These are phyloP conservation scores for Setophaga kirtlandii DNA, from an alignment of 2,113 vertebrate species.

Conservation along the genomic window DNA sequence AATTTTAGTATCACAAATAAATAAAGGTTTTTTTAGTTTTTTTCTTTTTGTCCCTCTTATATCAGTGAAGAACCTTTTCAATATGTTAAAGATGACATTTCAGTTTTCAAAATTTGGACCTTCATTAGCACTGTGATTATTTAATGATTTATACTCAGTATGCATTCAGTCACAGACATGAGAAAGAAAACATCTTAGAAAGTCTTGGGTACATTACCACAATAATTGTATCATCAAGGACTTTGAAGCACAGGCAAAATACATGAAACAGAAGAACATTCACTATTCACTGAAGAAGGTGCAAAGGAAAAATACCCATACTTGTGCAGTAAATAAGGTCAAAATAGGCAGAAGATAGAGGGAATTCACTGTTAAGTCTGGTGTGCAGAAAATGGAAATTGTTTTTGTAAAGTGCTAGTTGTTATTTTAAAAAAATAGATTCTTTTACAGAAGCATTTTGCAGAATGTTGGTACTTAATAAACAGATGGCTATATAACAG, in stretches of 20 bases:
- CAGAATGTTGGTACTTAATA: slow-evolving; percentile 27
- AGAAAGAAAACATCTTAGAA: slow-evolving; percentile 3
- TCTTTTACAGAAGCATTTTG: not conserved
- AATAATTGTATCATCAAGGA: not conserved
- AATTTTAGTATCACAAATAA: not conserved
- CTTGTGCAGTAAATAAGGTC: not conserved
- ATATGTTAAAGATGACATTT: not conserved
- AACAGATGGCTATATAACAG: slow-evolving; percentile 30
- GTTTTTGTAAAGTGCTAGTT: not conserved
- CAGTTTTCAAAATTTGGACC: not conserved
- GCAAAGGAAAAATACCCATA: not conserved
- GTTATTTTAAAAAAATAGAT: not conserved
- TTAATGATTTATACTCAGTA: not conserved
- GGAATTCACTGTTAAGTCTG: not conserved
- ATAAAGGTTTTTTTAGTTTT: not conserved
- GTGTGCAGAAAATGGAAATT: not conserved
- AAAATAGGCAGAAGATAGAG: not conserved
- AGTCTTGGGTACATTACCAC: not conserved
- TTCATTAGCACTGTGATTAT: not conserved
- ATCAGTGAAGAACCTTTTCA: not conserved
- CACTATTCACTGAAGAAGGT: not conserved
- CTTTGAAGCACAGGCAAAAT: not conserved
- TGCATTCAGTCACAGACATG: not conserved
- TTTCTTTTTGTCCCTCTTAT: not conserved
- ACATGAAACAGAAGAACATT: not conserved